These are phyloP conservation scores for Aegithalos caudatus DNA, from an alignment of 2,113 vertebrate genomes.

Conservation along the genomic window DNA sequence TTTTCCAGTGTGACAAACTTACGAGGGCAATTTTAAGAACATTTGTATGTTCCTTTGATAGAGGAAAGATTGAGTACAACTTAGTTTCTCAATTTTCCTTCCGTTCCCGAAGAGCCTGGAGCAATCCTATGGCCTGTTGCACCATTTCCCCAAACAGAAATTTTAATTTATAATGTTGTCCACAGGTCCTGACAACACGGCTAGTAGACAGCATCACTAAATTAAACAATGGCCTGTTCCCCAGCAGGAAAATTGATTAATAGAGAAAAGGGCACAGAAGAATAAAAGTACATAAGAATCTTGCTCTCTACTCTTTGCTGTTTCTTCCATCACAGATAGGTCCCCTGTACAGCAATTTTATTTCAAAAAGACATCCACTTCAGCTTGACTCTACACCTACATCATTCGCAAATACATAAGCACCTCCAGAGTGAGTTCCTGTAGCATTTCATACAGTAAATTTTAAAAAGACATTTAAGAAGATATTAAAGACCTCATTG, in stretches of 20 bases:
- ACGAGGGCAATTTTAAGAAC: not conserved
- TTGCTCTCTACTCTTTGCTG: not conserved
- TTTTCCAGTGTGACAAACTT: not conserved
- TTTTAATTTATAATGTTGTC: conserved; percentile 16
- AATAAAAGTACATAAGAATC: not conserved
- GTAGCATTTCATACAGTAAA: not conserved
- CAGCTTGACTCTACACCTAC: not conserved
- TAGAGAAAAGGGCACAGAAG: not conserved
- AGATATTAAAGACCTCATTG: not conserved
- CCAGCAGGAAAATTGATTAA: not conserved
- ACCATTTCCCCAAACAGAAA: not conserved
- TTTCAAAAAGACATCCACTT: conserved; percentile 7
- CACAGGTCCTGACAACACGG: not conserved
- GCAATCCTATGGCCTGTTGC: not conserved
- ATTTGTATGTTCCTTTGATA: conserved; percentile 1
- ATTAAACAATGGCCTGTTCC: conserved; percentile 20
- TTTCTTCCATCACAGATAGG: not conserved
- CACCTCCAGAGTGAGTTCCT: conserved; percentile 1
- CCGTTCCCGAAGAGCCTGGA: not conserved
- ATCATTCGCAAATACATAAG: conserved; percentile 17
- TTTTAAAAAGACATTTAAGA: not conserved
- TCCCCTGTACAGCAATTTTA: not conserved
- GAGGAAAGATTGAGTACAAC: not conserved
- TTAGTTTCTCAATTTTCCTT: not conserved
- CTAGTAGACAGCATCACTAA: not conserved